phyloP scores from a whole-genome alignment of 2,888 invertebrate species.

The Scaptomyza parva region DNA sequence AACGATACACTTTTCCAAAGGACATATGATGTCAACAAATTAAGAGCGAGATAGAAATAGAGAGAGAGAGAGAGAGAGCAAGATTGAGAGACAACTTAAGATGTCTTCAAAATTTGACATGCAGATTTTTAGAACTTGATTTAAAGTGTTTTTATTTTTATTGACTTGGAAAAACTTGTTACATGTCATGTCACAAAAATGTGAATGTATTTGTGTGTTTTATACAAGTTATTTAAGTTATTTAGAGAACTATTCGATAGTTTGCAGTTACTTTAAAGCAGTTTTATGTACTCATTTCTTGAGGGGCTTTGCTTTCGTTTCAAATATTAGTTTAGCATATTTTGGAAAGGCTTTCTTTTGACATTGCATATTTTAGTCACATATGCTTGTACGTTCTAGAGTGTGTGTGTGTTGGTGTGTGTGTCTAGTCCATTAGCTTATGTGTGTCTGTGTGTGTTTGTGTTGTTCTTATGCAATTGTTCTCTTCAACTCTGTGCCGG shows the following conservation, averaged over 20 bases:
- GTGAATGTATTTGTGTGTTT: background rate
- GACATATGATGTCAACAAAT: constrained; percentile 24
- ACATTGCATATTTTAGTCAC: constrained; percentile 10
- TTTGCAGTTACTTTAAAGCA: background rate
- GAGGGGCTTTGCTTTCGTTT: background rate
- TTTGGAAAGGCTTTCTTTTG: background rate
- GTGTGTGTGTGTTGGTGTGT: background rate
- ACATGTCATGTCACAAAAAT: background rate
- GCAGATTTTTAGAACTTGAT: background rate
- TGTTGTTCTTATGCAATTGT: background rate
- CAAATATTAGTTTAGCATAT: background rate
- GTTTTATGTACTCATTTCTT: background rate
- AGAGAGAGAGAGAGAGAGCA: background rate
- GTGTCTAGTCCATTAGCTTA: constrained; percentile 2
- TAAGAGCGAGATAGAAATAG: background rate
- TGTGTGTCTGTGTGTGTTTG: background rate
- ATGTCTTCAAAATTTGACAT: constrained; percentile 3
- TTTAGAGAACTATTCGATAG: no score
- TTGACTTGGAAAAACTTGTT: background rate
- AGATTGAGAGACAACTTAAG: background rate
- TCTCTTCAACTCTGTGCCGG: background rate
- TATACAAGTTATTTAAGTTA: no score
- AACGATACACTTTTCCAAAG: constrained; percentile 34
- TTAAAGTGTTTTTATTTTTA: background rate
- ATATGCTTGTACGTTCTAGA: background rate